Evolutionary conservation across 2,797 vertebrate species (phyloP).

Genomic region (Sebastes taczanowskii): DNA sequence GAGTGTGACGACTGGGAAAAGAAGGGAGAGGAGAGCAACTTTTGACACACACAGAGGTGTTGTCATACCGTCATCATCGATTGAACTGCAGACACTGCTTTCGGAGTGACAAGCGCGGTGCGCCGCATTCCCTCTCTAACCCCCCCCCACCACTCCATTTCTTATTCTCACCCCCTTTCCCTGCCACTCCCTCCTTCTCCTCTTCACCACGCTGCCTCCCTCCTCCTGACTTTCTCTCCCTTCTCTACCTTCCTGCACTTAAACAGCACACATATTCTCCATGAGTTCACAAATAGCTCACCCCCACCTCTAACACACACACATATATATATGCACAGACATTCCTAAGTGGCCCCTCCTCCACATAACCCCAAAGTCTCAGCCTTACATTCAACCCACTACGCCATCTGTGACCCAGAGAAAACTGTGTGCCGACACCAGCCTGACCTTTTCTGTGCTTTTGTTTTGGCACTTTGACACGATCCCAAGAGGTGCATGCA

Average conservation of each 20-base stretch:
- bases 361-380: conserved; percentile 54
- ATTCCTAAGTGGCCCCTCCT: conserved; percentile 65
- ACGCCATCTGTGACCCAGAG: conserved; percentile 78
- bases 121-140: conserved; percentile 25
- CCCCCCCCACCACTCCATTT: conserved; percentile 2
- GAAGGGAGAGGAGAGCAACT: conserved; percentile 51
- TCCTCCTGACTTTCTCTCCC: conserved; percentile 12
- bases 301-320: conserved; percentile 25
- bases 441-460: conserved; percentile 72
- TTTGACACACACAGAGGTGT: conserved; percentile 65
- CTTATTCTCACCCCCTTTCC: conserved; percentile 14
- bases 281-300: conserved; percentile 52
- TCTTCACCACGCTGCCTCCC: background rate
- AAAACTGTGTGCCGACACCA: conserved; percentile 64
- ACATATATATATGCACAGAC: conserved; percentile 34
- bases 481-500: conserved; percentile 30
- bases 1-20: conserved; percentile 37
- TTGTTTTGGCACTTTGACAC: conserved; percentile 59
- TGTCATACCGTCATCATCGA: conserved; percentile 69
- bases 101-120: conserved; percentile 62
- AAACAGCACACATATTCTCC: conserved; percentile 31
- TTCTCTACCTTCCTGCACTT: conserved; percentile 34
- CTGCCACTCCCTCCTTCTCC: conserved; percentile 30
- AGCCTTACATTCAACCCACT: conserved; percentile 53
- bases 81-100: conserved; percentile 68